Evolutionary conservation across 2,113 vertebrate genomes (phyloP).

Genomic region (Hoplias malabaricus): DNA sequence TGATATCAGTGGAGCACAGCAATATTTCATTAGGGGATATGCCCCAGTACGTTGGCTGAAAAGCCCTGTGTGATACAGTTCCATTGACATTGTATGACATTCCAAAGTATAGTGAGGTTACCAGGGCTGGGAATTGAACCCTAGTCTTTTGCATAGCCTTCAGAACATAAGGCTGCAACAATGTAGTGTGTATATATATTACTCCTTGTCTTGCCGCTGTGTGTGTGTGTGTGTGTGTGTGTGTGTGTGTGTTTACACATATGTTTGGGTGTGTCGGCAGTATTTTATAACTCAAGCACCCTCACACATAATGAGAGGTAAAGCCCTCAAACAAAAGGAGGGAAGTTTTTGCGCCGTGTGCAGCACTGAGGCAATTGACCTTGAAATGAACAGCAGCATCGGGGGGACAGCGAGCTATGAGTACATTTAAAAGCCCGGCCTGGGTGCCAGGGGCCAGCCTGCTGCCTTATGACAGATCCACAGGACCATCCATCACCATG

Average conservation of each 20-base stretch:
- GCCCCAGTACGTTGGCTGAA: no score
- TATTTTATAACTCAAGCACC: background rate
- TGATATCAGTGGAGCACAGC: no score
- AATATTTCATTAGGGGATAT: no score
- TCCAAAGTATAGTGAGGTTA: no score
- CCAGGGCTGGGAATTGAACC: no score
- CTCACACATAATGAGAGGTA: conserved; percentile 58
- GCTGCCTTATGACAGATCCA: conserved; percentile 76
- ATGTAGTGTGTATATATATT: no score
- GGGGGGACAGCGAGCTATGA: conserved; percentile 62
- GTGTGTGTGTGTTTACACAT: background rate
- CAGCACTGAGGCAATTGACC: conserved; percentile 72
- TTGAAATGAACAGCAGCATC: conserved; percentile 75
- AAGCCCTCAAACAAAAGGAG: conserved; percentile 65
- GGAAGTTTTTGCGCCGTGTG: conserved; percentile 65
- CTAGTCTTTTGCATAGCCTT: no score
- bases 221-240: no score
- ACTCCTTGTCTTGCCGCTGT: background rate
- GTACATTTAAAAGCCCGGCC: conserved; percentile 73
- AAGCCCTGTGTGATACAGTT: no score
- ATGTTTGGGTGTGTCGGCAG: background rate
- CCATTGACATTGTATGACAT: no score
- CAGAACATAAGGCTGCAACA: no score
- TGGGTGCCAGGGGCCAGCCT: conserved; percentile 74
- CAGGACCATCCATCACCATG: conserved; percentile 71